These are phyloP conservation scores for Drosophila prosaltans DNA, from an alignment of 1,140 invertebrate species.

Conservation along the genomic window DNA sequence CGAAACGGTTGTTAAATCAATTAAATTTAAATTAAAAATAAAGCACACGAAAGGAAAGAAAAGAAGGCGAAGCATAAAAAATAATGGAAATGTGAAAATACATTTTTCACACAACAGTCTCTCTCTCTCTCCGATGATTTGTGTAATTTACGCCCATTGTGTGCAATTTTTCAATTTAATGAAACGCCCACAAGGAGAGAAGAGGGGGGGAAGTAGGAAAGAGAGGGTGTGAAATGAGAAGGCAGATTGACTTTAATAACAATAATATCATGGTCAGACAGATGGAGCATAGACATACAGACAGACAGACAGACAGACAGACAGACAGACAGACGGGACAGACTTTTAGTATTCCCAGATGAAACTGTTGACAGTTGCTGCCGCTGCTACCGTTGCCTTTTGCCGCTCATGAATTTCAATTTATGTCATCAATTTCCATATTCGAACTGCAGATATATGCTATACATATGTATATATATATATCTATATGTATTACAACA, in stretches of 20 bases:
- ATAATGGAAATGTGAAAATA: slow-evolving; percentile 49
- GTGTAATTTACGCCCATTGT: slow-evolving; percentile 68
- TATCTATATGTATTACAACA: slow-evolving; percentile 19
- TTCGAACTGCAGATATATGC: neutral
- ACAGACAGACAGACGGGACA: neutral
- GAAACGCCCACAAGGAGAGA: slow-evolving; percentile 28
- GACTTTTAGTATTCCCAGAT: slow-evolving; percentile 42
- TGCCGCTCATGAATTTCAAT: slow-evolving; percentile 62
- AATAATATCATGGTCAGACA: slow-evolving; percentile 56
- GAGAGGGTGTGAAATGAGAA: slow-evolving; percentile 11
- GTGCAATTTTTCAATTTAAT: slow-evolving; percentile 72
- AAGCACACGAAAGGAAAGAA: slow-evolving; percentile 25
- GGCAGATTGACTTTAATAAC: slow-evolving; percentile 56
- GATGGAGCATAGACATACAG: neutral
- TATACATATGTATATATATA: slow-evolving; percentile 29
- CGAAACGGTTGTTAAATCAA: slow-evolving; percentile 7
- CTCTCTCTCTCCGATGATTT: slow-evolving; percentile 53
- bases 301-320: neutral
- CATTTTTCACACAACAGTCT: slow-evolving; percentile 53
- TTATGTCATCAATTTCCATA: slow-evolving; percentile 40
- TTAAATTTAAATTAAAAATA: slow-evolving; percentile 24
- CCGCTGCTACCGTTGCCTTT: slow-evolving; percentile 9
- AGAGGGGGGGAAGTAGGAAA: neutral
- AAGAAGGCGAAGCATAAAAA: slow-evolving; percentile 44
- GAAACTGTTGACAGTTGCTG: slow-evolving; percentile 56